Percentiles rank a stretch among this genome's conserved stretches.
phyloP scores from a whole-genome alignment of 2,888 invertebrate species.

The Pseudolycoriella hygida region DNA sequence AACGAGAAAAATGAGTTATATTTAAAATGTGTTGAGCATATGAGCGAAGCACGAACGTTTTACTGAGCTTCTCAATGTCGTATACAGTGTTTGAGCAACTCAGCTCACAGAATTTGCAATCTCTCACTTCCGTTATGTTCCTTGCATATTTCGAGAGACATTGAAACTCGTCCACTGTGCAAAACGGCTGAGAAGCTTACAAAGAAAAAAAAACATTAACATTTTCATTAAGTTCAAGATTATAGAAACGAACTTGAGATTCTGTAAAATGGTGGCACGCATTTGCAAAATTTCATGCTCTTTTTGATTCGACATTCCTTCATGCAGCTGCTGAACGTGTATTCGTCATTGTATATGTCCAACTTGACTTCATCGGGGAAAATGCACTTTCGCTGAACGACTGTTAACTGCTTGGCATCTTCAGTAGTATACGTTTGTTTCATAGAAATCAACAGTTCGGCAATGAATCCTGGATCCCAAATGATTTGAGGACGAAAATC shows the following conservation, averaged over 20 bases:
- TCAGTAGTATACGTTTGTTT: constrained; percentile 62
- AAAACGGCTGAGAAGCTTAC: constrained; percentile 27
- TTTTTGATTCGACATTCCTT: constrained; percentile 53
- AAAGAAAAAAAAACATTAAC: neutral
- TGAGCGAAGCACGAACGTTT: constrained; percentile 40
- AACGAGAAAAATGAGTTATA: neutral
- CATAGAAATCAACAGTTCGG: constrained; percentile 37
- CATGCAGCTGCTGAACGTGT: constrained; percentile 58
- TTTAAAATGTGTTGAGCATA: neutral
- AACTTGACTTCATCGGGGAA: constrained; percentile 49
- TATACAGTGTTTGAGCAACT: constrained; percentile 61
- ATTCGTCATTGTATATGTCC: constrained; percentile 35
- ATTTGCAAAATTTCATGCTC: constrained; percentile 43
- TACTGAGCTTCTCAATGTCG: constrained; percentile 52
- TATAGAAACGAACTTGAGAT: constrained; percentile 30
- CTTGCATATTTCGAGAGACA: constrained; percentile 37
- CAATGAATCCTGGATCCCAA: constrained; percentile 35
- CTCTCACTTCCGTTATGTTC: constrained; percentile 38
- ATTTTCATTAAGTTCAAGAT: neutral
- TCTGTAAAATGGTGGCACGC: constrained; percentile 55
- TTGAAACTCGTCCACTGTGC: constrained; percentile 36
- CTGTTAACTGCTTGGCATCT: constrained; percentile 48
- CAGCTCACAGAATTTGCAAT: constrained; percentile 46
- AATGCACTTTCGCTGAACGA: constrained; percentile 50
- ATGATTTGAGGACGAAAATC: constrained; percentile 49